A percentile compares a stretch with the other conserved stretches of the same genome.
Evolutionary conservation across 2,888 invertebrate species (phyloP).

Genomic region (Theretra japonica): DNA sequence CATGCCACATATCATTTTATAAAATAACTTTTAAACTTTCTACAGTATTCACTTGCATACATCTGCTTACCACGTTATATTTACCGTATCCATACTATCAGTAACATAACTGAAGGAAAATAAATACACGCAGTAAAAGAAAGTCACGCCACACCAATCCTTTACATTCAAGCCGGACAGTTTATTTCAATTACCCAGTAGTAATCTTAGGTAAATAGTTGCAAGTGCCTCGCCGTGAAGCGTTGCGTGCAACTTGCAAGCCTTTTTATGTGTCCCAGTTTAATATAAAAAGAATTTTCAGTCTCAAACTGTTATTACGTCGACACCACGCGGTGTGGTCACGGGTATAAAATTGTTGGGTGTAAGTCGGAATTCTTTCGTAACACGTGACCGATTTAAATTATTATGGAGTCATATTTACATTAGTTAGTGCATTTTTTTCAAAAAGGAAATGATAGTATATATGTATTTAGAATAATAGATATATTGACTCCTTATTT

Average conservation of each 20-base stretch:
- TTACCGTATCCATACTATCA: neutral
- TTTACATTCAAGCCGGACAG: neutral
- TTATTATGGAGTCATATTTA: too few relatives aligned
- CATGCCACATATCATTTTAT: too few relatives aligned
- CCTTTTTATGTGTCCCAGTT: conserved; percentile 47
- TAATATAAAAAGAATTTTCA: conserved; percentile 46
- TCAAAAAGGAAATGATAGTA: too few relatives aligned
- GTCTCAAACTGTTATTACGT: conserved; percentile 47
- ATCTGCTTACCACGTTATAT: too few relatives aligned
- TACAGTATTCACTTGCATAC: too few relatives aligned
- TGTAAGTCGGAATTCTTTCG: conserved; percentile 43
- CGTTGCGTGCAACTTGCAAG: conserved; percentile 43
- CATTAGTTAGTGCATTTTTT: too few relatives aligned
- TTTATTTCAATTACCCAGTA: conserved; percentile 12
- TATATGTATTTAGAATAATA: too few relatives aligned
- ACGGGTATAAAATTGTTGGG: conserved; percentile 34
- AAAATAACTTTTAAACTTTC: too few relatives aligned
- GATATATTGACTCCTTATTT: too few relatives aligned
- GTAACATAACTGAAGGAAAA: neutral
- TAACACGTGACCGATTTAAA: conserved; percentile 37
- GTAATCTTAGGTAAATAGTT: conserved; percentile 24
- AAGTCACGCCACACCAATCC: neutral
- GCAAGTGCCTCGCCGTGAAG: conserved; percentile 23
- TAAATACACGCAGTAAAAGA: neutral
- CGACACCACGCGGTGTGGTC: conserved; percentile 45